Evolutionary conservation across 2,113 vertebrate species (phyloP), one percentile per base, ranked within the genome.

Genomic region (Choloepus hoffmanni): DNA sequence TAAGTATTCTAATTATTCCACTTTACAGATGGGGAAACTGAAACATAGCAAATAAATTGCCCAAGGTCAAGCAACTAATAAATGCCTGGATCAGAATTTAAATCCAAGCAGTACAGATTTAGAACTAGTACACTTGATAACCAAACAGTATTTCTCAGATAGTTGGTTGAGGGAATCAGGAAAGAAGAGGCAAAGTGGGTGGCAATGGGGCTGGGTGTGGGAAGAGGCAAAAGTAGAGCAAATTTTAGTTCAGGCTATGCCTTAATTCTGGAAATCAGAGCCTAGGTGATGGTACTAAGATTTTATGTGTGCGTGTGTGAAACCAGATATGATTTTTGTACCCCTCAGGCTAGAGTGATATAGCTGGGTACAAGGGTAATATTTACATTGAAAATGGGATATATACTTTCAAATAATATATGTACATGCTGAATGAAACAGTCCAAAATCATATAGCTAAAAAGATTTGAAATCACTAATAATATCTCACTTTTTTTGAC

Each of bases 371-470:
- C 36, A 60, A 74, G 68, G 7, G 7, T 15, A 63, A 19, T 40
- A 74, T 82, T 96, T 91, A 33, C 43, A 45, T 14, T 50, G 67
- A 88, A 81, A 91, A 95, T 7, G 9, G 90, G 26, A 23, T 60
- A 65, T 12, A 73, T 90, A 23, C 82, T 48, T 82, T 55, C 67
- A 90, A 55, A 70, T 11, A 70, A 68, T 36, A 85, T 19, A 63
- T 58, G 40, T 13, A 16, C n/a, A 24, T 55, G 36, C 11, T 11
- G 65, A 65, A 67, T 73, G 14, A 85, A 89, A n/a, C 24, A 58
- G 45, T 19, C 12, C 13, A 18, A 18, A 50, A 24, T 70, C 28
- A 19, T 19, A 67, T 18, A 74, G 19, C 1, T 79, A 36, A 24
- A 63, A 70, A 45, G 36, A 53, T 12, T 43, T 78, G 55, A 94